Evolutionary conservation across 1,140 invertebrate species (phyloP).

Genomic region (Drosophila equinoxialis): DNA sequence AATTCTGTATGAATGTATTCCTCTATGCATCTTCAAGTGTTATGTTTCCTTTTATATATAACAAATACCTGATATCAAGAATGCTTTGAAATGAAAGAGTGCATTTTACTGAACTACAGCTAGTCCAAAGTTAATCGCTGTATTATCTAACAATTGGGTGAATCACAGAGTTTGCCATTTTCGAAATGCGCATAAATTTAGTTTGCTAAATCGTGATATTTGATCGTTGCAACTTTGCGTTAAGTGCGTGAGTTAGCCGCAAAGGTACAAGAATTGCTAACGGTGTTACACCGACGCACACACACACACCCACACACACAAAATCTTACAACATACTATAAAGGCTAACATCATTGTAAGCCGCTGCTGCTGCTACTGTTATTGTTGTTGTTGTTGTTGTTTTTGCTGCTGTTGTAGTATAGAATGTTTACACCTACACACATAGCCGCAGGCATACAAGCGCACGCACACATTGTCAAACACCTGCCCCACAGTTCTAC

Average conservation of each 20-base stretch:
- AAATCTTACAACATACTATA: not conserved
- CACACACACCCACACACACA: not conserved
- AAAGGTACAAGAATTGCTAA: not conserved
- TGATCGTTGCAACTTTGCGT: not conserved
- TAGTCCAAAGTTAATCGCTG: no score
- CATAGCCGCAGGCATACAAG: conserved; percentile 35
- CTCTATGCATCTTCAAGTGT: no score
- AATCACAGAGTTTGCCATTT: no score
- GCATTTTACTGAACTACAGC: no score
- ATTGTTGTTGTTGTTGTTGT: conserved; percentile 2
- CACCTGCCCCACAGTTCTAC: conserved; percentile 31
- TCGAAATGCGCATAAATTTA: no score
- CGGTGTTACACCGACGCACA: not conserved
- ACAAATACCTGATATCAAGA: no score
- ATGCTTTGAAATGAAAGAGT: no score
- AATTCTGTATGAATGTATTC: no score
- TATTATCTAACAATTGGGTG: no score
- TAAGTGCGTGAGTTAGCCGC: not conserved
- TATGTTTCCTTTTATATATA: no score
- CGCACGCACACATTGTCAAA: conserved; percentile 52
- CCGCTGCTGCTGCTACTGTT: not conserved
- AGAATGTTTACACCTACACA: conserved; percentile 33
- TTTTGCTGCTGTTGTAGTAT: conserved; percentile 23
- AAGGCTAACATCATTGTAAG: conserved; percentile 7
- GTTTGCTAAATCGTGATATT: not conserved